Conservation (phyloP, 2,797 vertebrate species). For the Gila robusta region DNA sequence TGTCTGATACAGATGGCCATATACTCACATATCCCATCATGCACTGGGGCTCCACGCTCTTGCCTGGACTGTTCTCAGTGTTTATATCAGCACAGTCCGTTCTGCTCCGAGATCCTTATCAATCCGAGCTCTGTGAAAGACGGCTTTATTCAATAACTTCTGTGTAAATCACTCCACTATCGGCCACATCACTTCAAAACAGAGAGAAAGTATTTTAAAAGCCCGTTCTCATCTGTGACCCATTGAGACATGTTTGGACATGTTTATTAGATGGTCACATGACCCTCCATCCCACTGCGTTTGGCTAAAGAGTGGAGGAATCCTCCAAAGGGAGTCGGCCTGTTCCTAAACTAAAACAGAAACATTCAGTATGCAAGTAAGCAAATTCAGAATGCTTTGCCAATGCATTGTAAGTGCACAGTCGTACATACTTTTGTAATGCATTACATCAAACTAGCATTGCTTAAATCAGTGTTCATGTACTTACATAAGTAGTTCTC, state of each 20-base stretch:
- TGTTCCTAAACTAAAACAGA: slow-evolving; percentile 47
- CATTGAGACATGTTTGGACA: slow-evolving; percentile 54
- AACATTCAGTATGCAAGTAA: background rate
- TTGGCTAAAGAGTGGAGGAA: slow-evolving; percentile 51
- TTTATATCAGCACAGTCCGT: slow-evolving; percentile 56
- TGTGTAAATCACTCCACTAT: slow-evolving; percentile 62
- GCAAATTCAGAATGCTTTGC: background rate
- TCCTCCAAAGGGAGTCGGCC: slow-evolving; percentile 53
- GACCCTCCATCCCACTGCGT: slow-evolving; percentile 44
- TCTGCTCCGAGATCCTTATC: slow-evolving; percentile 59
- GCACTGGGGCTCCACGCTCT: slow-evolving; percentile 27
- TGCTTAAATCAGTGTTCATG: background rate
- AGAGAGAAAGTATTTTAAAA: slow-evolving; percentile 63
- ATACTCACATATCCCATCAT: slow-evolving; percentile 43
- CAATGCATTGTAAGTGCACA: background rate
- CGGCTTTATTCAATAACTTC: slow-evolving; percentile 61
- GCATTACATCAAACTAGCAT: background rate
- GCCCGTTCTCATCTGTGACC: slow-evolving; percentile 61
- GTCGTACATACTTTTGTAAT: background rate
- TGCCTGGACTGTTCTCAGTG: slow-evolving; percentile 41
- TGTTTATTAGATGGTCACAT: slow-evolving; percentile 63
- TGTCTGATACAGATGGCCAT: background rate
- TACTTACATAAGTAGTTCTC: background rate
- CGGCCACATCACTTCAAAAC: slow-evolving; percentile 60
- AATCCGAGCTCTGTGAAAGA: slow-evolving; percentile 53